Evolutionary conservation across 2,797 vertebrate genomes (phyloP).

Genomic region (Eurystomus glaucurus): DNA sequence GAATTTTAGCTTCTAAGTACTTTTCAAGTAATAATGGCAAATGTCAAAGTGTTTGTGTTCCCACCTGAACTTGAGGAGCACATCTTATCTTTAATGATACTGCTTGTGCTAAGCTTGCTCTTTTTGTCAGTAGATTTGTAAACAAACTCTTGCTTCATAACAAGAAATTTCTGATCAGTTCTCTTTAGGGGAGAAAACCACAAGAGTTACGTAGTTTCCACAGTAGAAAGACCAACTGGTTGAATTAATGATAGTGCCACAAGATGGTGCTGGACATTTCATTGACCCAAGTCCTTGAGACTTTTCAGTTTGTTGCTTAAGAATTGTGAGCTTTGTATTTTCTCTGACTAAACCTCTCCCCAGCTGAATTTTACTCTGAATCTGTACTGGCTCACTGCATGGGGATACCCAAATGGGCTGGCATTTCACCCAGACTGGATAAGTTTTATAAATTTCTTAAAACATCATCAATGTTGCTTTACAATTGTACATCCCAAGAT

Average conservation of each 20-base stretch:
- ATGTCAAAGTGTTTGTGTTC: background rate
- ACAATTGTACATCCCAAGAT: background rate
- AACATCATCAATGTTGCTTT: background rate
- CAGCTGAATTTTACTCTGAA: background rate
- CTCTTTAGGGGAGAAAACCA: background rate
- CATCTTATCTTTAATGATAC: background rate
- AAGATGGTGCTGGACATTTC: conserved; percentile 59
- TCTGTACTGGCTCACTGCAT: background rate
- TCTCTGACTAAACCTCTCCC: background rate
- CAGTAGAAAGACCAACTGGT: background rate
- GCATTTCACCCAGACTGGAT: background rate
- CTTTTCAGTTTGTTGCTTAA: background rate
- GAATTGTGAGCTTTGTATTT: background rate
- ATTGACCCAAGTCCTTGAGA: background rate
- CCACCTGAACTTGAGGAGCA: background rate
- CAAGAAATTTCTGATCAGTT: background rate
- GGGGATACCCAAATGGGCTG: background rate
- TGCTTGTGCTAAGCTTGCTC: background rate
- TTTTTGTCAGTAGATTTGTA: background rate
- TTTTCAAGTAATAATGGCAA: background rate
- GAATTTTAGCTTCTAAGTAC: background rate
- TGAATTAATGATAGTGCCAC: conserved; percentile 42
- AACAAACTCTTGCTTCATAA: background rate
- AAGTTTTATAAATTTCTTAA: background rate
- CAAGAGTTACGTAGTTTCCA: background rate